A percentile compares a stretch with the other conserved stretches of the same genome.
phyloP scores from a whole-genome alignment of 2,113 vertebrate species.

The Oncorhynchus mykiss region DNA sequence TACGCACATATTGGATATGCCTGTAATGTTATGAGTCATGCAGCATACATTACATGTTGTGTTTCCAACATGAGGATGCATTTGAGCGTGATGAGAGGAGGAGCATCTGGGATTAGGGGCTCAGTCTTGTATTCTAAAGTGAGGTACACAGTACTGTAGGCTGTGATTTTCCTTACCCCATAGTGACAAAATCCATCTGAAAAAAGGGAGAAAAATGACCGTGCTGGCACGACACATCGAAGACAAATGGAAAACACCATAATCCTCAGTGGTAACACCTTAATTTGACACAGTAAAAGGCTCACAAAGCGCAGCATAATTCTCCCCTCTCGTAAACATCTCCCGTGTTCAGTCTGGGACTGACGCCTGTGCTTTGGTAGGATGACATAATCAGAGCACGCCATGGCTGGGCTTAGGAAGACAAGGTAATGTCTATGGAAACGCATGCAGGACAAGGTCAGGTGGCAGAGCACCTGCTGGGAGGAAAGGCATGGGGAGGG shows the following conservation, averaged over 20 bases:
- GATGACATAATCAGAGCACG: constrained; percentile 10
- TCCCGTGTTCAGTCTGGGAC: neutral
- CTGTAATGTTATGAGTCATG: neutral
- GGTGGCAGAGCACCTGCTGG: neutral
- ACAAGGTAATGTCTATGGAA: neutral
- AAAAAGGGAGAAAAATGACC: neutral
- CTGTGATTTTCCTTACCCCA: neutral
- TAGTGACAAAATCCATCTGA: neutral
- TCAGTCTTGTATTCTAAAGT: neutral
- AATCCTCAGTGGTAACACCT: constrained; percentile 23
- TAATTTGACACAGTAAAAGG: constrained; percentile 21
- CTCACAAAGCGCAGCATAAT: constrained; percentile 27
- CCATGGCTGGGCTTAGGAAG: neutral
- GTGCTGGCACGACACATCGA: neutral
- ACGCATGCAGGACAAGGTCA: neutral
- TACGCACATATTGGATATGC: neutral
- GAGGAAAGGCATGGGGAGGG: neutral
- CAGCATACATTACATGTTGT: neutral
- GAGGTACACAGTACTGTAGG: neutral
- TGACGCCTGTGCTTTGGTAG: constrained; percentile 18
- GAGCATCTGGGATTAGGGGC: neutral
- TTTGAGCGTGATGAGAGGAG: neutral
- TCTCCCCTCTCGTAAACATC: constrained; percentile 10
- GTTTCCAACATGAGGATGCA: neutral
- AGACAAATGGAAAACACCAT: neutral